phyloP scores from a whole-genome alignment of 2,113 vertebrate genomes.

The Progne subis region DNA sequence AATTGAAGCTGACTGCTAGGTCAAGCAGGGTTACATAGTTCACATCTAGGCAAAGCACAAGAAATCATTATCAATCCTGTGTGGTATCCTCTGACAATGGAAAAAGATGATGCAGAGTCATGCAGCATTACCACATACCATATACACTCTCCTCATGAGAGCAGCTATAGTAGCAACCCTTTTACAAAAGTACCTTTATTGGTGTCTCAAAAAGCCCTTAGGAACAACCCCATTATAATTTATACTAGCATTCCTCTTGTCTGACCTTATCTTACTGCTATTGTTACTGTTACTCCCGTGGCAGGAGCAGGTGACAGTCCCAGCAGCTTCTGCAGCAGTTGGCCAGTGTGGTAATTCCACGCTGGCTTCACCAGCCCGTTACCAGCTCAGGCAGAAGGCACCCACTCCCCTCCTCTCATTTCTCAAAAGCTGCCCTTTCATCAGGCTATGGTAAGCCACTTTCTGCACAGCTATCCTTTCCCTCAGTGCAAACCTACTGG shows the following conservation, averaged over 20 bases:
- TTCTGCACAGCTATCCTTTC: neutral
- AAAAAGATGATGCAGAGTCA: neutral
- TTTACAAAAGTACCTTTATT: neutral
- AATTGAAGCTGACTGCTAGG: neutral
- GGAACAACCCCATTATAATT: neutral
- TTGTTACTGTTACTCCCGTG: rapidly evolving
- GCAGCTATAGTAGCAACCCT: neutral
- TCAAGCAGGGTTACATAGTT: neutral
- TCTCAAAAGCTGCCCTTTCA: neutral
- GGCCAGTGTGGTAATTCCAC: neutral
- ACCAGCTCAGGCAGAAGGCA: neutral
- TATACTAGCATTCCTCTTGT: neutral
- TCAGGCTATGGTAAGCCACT: neutral
- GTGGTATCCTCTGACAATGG: neutral
- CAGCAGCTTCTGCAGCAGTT: neutral
- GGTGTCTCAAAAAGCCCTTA: neutral
- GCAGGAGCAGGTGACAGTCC: neutral
- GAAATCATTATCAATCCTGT: neutral
- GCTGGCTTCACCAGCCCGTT: neutral
- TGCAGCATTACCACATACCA: neutral
- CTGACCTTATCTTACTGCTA: neutral
- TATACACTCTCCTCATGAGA: neutral
- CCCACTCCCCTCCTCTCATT: neutral
- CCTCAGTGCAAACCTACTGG: neutral
- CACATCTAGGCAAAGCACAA: neutral